Percentiles rank a stretch among this genome's conserved stretches.
Conservation (phyloP, 2,113 vertebrate species). For the Oncorhynchus gorbuscha region DNA sequence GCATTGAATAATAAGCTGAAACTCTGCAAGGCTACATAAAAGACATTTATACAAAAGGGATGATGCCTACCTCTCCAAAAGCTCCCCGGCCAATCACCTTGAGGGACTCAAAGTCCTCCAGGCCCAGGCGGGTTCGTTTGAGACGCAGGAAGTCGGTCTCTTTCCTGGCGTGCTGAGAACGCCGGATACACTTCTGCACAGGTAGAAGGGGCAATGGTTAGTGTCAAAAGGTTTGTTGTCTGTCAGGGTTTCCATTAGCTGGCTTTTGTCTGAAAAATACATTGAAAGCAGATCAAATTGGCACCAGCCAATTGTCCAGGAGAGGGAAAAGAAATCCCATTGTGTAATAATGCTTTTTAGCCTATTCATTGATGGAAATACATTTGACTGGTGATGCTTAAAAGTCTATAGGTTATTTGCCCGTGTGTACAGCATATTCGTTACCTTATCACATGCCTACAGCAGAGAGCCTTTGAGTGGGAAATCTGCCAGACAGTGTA, state of each 20-base stretch:
- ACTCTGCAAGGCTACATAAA: neutral
- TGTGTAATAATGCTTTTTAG: too few relatives aligned
- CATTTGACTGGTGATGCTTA: too few relatives aligned
- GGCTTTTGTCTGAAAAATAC: too few relatives aligned
- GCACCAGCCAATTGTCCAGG: too few relatives aligned
- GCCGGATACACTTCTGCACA: constrained; percentile 69
- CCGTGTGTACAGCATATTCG: too few relatives aligned
- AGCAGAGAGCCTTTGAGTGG: too few relatives aligned
- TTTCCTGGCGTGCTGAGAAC: constrained; percentile 75
- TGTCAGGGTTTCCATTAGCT: neutral
- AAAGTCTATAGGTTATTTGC: too few relatives aligned
- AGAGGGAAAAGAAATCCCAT: too few relatives aligned
- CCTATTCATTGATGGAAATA: too few relatives aligned
- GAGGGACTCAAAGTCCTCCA: constrained; percentile 78
- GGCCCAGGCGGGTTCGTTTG: constrained; percentile 74
- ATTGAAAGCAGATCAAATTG: too few relatives aligned
- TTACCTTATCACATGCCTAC: too few relatives aligned
- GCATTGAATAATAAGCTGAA: neutral
- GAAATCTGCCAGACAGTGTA: too few relatives aligned
- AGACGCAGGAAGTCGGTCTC: constrained; percentile 77
- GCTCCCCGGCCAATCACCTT: constrained; percentile 79
- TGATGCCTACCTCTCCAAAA: constrained; percentile 71
- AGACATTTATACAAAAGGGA: neutral
- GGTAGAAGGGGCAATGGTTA: constrained; percentile 15
- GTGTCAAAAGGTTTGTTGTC: neutral